phyloP scores from a whole-genome alignment of 2,888 invertebrate genomes.

The Acronicta psi region DNA sequence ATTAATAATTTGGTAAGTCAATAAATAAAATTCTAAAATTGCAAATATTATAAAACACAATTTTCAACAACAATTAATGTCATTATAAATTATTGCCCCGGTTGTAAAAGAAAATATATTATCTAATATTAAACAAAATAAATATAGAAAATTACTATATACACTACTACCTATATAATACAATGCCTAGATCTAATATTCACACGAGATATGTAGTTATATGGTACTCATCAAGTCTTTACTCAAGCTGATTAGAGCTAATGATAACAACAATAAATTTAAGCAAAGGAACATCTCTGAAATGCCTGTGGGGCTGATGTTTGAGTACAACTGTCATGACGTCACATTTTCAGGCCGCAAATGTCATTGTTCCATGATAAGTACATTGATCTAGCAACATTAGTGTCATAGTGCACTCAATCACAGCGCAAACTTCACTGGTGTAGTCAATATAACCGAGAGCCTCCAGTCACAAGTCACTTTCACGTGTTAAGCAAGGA shows the following conservation, averaged over 20 bases:
- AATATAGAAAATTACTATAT: constrained; percentile 72
- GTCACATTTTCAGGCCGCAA: constrained; percentile 27
- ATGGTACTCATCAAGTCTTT: constrained; percentile 82
- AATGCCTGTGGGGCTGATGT: constrained; percentile 61
- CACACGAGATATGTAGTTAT: constrained; percentile 86
- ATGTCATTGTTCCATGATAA: constrained; percentile 12
- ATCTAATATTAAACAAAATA: constrained; percentile 63
- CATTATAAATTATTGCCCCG: constrained; percentile 83
- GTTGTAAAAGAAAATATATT: constrained; percentile 52
- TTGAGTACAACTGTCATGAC: constrained; percentile 35
- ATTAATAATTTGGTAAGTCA: constrained; percentile 47
- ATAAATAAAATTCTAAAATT: constrained; percentile 74
- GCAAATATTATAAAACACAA: constrained; percentile 72
- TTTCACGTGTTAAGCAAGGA: constrained; percentile 93
- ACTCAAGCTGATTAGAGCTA: constrained; percentile 78
- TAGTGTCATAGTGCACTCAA: constrained; percentile 37
- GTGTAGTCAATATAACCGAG: constrained; percentile 55
- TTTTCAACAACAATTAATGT: constrained; percentile 77
- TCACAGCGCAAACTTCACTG: constrained; percentile 61
- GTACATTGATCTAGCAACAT: constrained; percentile 9
- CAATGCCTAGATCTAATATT: constrained; percentile 81
- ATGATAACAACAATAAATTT: constrained; percentile 71
- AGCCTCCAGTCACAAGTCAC: constrained; percentile 79
- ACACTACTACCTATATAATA: constrained; percentile 86
- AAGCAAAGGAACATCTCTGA: constrained; percentile 78